These are phyloP conservation scores for Suillia variegata DNA, from an alignment of 2,888 invertebrate genomes.

Conservation along the genomic window DNA sequence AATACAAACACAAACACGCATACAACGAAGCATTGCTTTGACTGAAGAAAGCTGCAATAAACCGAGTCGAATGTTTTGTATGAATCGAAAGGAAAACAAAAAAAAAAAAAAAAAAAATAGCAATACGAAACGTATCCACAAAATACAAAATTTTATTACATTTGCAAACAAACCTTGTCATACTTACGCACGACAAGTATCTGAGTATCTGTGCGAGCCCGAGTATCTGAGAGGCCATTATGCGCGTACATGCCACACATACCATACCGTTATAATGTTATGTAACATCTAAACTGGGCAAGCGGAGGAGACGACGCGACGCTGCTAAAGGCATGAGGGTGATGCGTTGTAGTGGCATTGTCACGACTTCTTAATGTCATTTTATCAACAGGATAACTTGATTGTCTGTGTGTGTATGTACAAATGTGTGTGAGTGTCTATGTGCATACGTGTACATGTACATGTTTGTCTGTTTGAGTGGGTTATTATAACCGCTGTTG, in stretches of 20 bases:
- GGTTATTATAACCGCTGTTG: neutral
- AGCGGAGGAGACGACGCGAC: too few species aligned
- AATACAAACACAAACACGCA: neutral
- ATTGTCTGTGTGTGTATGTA: neutral
- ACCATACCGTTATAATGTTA: conserved; percentile 27
- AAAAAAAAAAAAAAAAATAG: conserved; percentile 18
- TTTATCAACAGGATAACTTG: conserved; percentile 54
- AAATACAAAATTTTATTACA: conserved; percentile 6
- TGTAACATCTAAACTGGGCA: neutral
- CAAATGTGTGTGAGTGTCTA: too few species aligned
- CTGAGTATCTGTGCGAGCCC: too few species aligned
- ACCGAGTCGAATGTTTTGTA: neutral
- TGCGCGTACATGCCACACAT: conserved; percentile 29
- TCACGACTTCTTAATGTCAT: conserved; percentile 57
- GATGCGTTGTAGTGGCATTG: conserved; percentile 46
- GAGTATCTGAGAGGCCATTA: conserved; percentile 29
- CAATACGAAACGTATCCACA: conserved; percentile 15
- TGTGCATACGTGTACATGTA: neutral
- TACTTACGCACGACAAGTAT: too few species aligned
- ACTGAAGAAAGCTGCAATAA: too few species aligned
- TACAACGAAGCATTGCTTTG: neutral
- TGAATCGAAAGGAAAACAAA: conserved; percentile 11
- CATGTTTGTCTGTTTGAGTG: neutral
- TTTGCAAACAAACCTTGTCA: conserved; percentile 14
- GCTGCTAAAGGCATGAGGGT: conserved; percentile 23